These are phyloP conservation scores for Polydrusus pterygomalis DNA, from an alignment of 2,888 invertebrate species.

Conservation along the genomic window DNA sequence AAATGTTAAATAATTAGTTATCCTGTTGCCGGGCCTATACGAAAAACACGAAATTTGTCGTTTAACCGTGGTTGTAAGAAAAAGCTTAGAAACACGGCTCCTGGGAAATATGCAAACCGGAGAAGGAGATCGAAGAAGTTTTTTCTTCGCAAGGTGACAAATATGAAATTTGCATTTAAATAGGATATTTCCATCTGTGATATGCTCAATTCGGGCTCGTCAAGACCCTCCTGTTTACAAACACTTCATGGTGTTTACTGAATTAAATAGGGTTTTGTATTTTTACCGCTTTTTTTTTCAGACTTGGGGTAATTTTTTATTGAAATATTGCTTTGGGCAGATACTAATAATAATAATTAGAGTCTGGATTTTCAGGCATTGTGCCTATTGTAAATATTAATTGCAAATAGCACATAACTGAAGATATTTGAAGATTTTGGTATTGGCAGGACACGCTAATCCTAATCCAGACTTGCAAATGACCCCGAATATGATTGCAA, in stretches of 20 bases:
- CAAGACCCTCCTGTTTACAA: slow-evolving; percentile 64
- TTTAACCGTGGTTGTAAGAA: slow-evolving; percentile 57
- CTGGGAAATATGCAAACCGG: slow-evolving; percentile 70
- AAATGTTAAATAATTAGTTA: slow-evolving; percentile 69
- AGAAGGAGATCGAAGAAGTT: slow-evolving; percentile 72
- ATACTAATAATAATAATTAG: too few relatives aligned
- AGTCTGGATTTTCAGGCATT: too few relatives aligned
- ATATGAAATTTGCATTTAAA: slow-evolving; percentile 82
- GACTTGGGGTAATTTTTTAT: too few relatives aligned
- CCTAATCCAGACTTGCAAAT: too few relatives aligned
- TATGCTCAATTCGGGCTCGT: slow-evolving; percentile 67
- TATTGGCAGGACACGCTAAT: too few relatives aligned
- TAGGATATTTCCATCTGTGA: slow-evolving; percentile 80
- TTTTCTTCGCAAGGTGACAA: slow-evolving; percentile 75
- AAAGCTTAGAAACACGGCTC: slow-evolving; percentile 44
- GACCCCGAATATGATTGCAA: too few relatives aligned
- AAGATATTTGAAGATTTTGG: too few relatives aligned
- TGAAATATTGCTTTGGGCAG: too few relatives aligned
- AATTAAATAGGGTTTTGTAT: slow-evolving; percentile 62
- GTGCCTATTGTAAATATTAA: too few relatives aligned
- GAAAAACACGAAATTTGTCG: slow-evolving; percentile 62
- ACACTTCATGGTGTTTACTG: slow-evolving; percentile 67
- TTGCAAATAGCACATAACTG: too few relatives aligned
- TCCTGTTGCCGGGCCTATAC: slow-evolving; percentile 59
- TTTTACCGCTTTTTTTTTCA: slow-evolving; percentile 28